A percentile compares a stretch with the other conserved stretches of the same genome.
These are phyloP conservation scores for Operophtera brumata DNA, from an alignment of 2,888 invertebrate species.

Conservation along the genomic window DNA sequence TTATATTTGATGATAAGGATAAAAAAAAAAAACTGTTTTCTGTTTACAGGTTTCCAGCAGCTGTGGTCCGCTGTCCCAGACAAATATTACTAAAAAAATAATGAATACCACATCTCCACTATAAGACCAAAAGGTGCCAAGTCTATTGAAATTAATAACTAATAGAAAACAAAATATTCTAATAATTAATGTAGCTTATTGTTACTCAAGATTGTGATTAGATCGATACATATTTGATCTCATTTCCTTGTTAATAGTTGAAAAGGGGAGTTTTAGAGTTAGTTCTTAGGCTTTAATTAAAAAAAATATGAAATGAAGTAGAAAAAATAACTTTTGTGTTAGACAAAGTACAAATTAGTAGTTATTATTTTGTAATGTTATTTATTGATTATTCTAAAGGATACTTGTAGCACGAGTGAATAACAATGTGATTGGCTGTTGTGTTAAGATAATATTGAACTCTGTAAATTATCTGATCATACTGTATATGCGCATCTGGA, in stretches of 20 bases:
- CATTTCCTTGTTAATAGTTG: not conserved
- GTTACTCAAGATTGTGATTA: not conserved
- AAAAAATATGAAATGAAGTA: too few species aligned
- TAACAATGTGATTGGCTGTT: not conserved
- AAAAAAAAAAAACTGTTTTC: not conserved
- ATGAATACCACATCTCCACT: not conserved
- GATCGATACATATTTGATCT: not conserved
- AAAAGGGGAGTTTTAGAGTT: too few species aligned
- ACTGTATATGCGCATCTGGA: not conserved
- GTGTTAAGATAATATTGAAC: not conserved
- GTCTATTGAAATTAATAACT: not conserved
- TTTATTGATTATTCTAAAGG: not conserved
- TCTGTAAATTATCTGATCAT: not conserved
- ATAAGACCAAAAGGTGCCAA: not conserved
- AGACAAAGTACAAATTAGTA: not conserved
- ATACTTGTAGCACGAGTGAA: not conserved
- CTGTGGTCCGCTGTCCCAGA: slow-evolving; percentile 25
- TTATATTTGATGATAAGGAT: too few species aligned
- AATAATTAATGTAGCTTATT: not conserved
- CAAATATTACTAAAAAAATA: slow-evolving; percentile 19
- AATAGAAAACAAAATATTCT: not conserved
- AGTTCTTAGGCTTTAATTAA: too few species aligned
- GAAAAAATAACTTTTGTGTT: not conserved
- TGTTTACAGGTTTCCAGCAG: slow-evolving; percentile 30
- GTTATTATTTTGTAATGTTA: not conserved